These are phyloP conservation scores for Dendrolimus houi DNA, from an alignment of 2,888 invertebrate genomes.

Conservation along the genomic window DNA sequence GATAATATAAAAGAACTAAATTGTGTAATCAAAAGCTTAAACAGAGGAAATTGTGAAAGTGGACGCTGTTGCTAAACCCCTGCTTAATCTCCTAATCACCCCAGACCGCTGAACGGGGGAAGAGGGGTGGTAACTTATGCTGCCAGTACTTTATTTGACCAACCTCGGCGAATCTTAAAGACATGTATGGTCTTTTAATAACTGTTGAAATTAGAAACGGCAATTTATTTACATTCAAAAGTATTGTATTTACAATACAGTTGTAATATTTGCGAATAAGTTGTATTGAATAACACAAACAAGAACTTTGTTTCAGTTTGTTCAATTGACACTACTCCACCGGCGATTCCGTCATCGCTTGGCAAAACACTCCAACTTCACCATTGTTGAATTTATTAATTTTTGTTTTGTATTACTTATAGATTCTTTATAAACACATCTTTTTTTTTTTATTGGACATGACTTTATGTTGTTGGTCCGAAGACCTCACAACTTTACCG, in stretches of 20 bases:
- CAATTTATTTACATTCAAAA: no score
- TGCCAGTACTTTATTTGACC: not conserved
- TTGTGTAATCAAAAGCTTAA: not conserved
- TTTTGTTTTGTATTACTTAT: not conserved
- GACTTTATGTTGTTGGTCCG: no score
- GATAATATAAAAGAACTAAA: not conserved
- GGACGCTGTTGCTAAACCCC: not conserved
- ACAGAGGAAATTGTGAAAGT: not conserved
- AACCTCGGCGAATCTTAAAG: no score
- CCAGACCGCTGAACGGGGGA: not conserved
- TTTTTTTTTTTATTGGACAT: no score
- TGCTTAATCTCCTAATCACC: not conserved
- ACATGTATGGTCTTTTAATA: no score
- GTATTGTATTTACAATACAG: no score
- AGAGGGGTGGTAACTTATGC: not conserved
- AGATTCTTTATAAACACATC: no score
- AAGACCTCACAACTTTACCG: no score
- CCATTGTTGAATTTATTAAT: constrained; percentile 1
- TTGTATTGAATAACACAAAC: no score
- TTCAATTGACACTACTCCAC: not conserved
- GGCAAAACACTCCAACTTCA: not conserved
- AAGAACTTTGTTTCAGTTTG: no score
- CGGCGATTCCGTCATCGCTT: not conserved
- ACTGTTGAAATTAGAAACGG: no score
- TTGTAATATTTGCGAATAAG: no score